phyloP scores from a whole-genome alignment of 2,888 invertebrate species.

The Caenorhabditis sp. region DNA sequence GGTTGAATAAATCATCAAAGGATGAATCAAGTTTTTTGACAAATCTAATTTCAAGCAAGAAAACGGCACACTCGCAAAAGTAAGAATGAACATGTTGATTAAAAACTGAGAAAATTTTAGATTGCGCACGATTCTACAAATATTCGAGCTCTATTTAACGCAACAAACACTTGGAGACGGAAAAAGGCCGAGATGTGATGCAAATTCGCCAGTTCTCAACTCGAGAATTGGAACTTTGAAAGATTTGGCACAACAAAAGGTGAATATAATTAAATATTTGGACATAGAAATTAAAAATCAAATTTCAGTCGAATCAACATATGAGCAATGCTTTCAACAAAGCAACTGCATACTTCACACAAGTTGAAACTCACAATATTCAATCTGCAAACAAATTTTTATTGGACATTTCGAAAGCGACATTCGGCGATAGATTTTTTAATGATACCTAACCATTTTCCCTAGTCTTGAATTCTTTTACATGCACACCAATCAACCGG shows the following conservation, averaged over 20 bases:
- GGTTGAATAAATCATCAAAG: conserved; percentile 40
- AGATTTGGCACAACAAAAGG: conserved; percentile 53
- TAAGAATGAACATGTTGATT: conserved; percentile 4
- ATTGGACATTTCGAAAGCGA: conserved; percentile 23
- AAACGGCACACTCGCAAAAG: conserved; percentile 50
- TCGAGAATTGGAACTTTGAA: conserved; percentile 56
- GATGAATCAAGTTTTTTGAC: conserved; percentile 48
- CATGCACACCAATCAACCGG: neutral
- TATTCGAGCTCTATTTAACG: conserved; percentile 56
- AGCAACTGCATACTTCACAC: conserved; percentile 51
- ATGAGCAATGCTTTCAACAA: conserved; percentile 47
- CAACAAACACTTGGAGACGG: conserved; percentile 59
- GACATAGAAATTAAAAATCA: neutral
- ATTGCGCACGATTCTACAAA: conserved; percentile 55
- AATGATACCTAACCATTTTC: conserved; percentile 33
- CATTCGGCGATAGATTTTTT: conserved; percentile 42
- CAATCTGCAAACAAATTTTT: conserved; percentile 41
- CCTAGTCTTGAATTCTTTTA: neutral
- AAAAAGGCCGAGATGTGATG: conserved; percentile 37
- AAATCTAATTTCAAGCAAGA: conserved; percentile 43
- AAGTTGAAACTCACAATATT: conserved; percentile 49
- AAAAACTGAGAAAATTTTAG: conserved; percentile 30
- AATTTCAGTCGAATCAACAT: conserved; percentile 39
- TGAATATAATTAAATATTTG: neutral
- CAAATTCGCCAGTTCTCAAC: conserved; percentile 58